phyloP scores from a whole-genome alignment of 2,113 vertebrate species.

The Corythoichthys intestinalis region DNA sequence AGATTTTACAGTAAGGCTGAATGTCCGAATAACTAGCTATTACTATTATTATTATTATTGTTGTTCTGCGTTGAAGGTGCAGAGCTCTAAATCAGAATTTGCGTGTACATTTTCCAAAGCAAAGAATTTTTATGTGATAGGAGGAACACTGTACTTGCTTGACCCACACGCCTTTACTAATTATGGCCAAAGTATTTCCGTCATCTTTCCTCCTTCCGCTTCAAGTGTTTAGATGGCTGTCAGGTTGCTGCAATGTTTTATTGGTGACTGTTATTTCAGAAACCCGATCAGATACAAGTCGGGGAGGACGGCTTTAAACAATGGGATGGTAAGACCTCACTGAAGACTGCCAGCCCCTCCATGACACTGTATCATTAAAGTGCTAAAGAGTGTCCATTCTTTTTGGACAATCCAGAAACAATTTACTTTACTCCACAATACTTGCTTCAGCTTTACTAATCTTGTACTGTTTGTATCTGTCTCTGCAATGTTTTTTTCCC shows the following conservation, averaged over 20 bases:
- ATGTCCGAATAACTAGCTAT: neutral
- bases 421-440: neutral
- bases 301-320: slow-evolving; percentile 83
- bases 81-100: neutral
- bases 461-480: slow-evolving; percentile 9
- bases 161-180: neutral
- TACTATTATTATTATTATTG: neutral
- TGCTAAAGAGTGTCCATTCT: slow-evolving; percentile 5
- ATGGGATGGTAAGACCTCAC: slow-evolving; percentile 86
- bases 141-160: neutral
- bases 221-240: slow-evolving; percentile 64
- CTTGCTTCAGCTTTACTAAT: neutral
- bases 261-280: slow-evolving; percentile 85
- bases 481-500: neutral
- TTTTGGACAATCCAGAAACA: slow-evolving; percentile 4
- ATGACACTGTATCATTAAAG: neutral
- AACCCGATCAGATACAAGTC: slow-evolving; percentile 81
- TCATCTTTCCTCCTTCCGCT: slow-evolving; percentile 21
- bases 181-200: neutral
- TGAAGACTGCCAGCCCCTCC: slow-evolving; percentile 58
- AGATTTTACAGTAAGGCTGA: neutral
- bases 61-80: neutral
- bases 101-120: neutral
- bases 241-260: slow-evolving; percentile 80
- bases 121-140: neutral